These are phyloP conservation scores for Trachelus troglodyta DNA, from an alignment of 2,888 invertebrate species.

Conservation along the genomic window DNA sequence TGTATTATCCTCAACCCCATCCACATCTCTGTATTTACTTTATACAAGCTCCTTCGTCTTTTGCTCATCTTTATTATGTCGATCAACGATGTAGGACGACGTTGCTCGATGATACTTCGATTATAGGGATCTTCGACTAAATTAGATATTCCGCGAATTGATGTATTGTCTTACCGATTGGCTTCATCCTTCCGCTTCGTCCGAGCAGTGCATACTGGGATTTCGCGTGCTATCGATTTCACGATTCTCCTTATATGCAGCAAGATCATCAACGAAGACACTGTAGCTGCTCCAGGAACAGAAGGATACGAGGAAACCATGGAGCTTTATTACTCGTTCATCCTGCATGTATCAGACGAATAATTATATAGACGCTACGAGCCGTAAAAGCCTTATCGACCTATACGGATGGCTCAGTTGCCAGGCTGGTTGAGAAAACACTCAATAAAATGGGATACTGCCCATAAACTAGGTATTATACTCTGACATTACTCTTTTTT, in stretches of 20 bases:
- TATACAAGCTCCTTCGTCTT: neutral
- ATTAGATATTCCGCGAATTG: conserved; percentile 44
- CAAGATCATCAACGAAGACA: neutral
- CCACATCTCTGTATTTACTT: neutral
- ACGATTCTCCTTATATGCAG: neutral
- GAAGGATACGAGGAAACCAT: neutral
- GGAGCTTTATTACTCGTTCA: neutral
- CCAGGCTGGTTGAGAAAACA: conserved; percentile 26
- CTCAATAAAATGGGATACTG: conserved; percentile 33
- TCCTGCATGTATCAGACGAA: conserved; percentile 26
- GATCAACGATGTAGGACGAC: conserved; percentile 40
- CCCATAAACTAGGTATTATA: conserved; percentile 34
- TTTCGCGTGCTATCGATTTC: neutral
- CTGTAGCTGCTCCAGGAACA: neutral
- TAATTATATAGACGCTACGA: conserved; percentile 36
- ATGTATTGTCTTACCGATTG: conserved; percentile 45
- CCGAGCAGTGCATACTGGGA: neutral
- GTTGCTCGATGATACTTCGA: conserved; percentile 20
- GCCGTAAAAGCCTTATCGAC: conserved; percentile 39
- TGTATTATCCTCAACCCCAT: neutral
- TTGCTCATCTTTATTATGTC: conserved; percentile 17
- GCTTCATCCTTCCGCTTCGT: neutral
- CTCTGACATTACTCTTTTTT: neutral
- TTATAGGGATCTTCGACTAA: conserved; percentile 48
- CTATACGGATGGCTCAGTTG: conserved; percentile 15